Evolutionary conservation across 2,888 invertebrate genomes (phyloP).

Genomic region (Drosophila algonquin): DNA sequence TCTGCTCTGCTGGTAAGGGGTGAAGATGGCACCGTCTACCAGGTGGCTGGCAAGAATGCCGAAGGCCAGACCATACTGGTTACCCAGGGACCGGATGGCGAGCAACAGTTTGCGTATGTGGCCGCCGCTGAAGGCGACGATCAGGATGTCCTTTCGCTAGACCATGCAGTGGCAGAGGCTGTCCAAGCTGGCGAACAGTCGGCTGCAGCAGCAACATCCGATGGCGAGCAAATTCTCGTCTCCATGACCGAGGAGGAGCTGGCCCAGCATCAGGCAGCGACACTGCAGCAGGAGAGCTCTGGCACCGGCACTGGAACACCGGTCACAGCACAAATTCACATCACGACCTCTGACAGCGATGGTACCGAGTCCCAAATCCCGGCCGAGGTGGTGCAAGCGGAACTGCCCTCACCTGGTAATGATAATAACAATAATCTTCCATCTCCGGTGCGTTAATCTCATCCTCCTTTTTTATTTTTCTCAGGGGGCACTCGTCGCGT

Average conservation of each 20-base stretch:
- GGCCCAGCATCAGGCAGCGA: constrained; percentile 79
- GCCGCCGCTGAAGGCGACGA: constrained; percentile 87
- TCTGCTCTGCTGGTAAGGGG: constrained; percentile 91
- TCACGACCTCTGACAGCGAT: constrained; percentile 78
- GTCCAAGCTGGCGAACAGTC: constrained; percentile 81
- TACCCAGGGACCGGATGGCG: constrained; percentile 90
- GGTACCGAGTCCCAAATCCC: constrained; percentile 91
- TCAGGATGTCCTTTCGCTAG: constrained; percentile 84
- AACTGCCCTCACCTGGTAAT: constrained; percentile 92
- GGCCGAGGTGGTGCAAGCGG: constrained; percentile 93
- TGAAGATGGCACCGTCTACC: constrained; percentile 88
- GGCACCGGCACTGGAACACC: constrained; percentile 46
- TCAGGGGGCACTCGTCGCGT: constrained; percentile 92
- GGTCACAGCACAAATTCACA: constrained; percentile 66
- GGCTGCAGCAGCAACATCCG: constrained; percentile 60
- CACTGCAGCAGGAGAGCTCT: constrained; percentile 58
- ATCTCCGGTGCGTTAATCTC: neutral
- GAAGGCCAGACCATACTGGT: constrained; percentile 91
- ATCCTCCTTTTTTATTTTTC: constrained; percentile 8
- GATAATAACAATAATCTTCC: constrained; percentile 7
- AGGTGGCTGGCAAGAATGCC: constrained; percentile 92
- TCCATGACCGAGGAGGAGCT: constrained; percentile 82
- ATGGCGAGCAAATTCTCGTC: constrained; percentile 80
- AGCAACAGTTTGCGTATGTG: constrained; percentile 89
- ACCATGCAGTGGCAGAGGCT: constrained; percentile 84